Evolutionary conservation across 2,113 vertebrate species (phyloP).

Genomic region (Eulemur rufifrons): DNA sequence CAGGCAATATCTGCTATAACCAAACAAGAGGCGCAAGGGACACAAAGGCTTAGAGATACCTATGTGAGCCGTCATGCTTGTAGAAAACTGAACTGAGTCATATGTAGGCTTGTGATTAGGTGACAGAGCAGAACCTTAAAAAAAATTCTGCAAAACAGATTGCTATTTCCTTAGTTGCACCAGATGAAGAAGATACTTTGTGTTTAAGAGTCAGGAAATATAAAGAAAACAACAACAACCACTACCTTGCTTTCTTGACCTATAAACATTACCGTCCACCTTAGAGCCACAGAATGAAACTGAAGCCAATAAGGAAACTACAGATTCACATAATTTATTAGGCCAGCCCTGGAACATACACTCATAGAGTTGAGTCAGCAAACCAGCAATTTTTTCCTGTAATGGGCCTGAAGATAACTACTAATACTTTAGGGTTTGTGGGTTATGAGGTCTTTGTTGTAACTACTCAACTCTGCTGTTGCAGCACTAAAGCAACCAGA

Average conservation of each 20-base stretch:
- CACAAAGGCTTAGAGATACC: background rate
- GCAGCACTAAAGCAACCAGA: background rate
- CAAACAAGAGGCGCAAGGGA: background rate
- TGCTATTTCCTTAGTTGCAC: background rate
- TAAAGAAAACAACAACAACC: too few species aligned
- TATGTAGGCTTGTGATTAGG: background rate
- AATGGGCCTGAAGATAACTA: background rate
- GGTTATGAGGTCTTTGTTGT: background rate
- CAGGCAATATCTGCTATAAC: background rate
- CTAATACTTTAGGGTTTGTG: background rate
- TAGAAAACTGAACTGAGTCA: background rate
- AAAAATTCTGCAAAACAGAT: background rate
- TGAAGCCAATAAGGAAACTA: background rate
- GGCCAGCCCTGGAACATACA: background rate
- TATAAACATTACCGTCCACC: background rate
- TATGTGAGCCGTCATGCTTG: accelerated
- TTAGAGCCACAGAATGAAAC: background rate
- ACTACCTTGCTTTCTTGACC: background rate
- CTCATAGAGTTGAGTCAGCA: background rate
- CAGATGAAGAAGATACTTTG: background rate
- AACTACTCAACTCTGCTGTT: background rate
- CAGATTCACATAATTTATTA: background rate
- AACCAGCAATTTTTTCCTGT: background rate
- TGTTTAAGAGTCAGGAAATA: background rate
- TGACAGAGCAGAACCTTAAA: background rate